phyloP scores from a whole-genome alignment of 1,140 invertebrate genomes.

The Drosophila suzukii region DNA sequence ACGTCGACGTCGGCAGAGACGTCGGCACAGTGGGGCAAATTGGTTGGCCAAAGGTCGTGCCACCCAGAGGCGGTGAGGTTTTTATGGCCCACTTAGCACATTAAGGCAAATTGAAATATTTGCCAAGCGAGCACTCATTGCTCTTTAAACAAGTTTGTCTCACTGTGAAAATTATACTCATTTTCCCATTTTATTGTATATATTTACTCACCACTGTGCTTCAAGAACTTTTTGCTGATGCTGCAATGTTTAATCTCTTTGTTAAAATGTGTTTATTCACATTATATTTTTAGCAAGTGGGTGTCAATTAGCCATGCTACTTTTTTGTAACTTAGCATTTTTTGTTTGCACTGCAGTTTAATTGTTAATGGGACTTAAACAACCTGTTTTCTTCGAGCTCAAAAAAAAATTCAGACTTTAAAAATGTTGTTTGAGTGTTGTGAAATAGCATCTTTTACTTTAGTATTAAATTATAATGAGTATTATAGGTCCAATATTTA shows the following conservation, averaged over 20 bases:
- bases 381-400: background rate
- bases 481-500: no score
- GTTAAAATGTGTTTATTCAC: background rate
- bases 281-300: constrained; percentile 11
- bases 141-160: no score
- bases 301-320: constrained; percentile 5
- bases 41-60: constrained; percentile 10
- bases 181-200: background rate
- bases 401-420: no score
- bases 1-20: constrained; percentile 1
- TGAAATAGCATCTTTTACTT: no score
- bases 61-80: background rate
- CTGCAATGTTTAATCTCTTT: constrained; percentile 3
- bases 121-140: background rate
- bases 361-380: background rate
- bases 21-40: constrained; percentile 52
- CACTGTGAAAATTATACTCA: background rate
- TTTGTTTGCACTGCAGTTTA: background rate
- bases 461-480: no score
- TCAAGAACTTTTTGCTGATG: background rate
- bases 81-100: constrained; percentile 11
- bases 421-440: background rate
- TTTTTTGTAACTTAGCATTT: constrained; percentile 7
- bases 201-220: background rate
- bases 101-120: background rate